Base-by-base conservation (phyloP, 2,888 invertebrate genomes). In the Aphidoletes aphidimyza region DNA sequence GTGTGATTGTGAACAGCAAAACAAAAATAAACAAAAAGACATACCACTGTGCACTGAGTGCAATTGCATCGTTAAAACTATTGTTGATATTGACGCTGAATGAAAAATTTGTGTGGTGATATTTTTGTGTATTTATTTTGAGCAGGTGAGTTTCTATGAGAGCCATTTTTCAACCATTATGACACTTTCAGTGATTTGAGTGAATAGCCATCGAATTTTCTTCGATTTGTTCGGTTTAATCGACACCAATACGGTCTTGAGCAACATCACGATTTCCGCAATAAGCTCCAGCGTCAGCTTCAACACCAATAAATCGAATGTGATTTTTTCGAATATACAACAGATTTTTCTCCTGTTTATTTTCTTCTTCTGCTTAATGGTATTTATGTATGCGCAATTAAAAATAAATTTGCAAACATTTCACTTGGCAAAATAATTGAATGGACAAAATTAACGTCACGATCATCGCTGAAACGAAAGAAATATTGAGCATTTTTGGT, bases 351-450 rank as follows among this genome's bases (percentile, higher is more conserved):
- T n/a, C n/a, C n/a, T n/a, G n/a, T n/a, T n/a, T n/a, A n/a, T n/a
- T n/a, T n/a, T n/a, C n/a, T n/a, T n/a, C n/a, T 30, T 69, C 17
- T 6, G 34, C 11, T 54, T 54, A 6, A 54, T 26, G 54, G 54
- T 54, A 26, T n/a, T n/a, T 54, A 3, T 30, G 26, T 26, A 2
- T 30, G 14, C 69, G 69, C 14, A 69, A 69, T 69, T 69, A 30
- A 69, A 69, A 69, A 9, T 14, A 30, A 30, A 69, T 30, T 30
- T 22, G 22, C 54, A 54, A 69, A 69, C 30, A 30, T 69, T 69
- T 69, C 69, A 69, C 17, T 69, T 69, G 26, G 69, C 69, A 69
- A 39, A 39, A 30, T 69, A 69, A 69, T 69, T 69, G 69, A n/a
- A 30, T 30, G 34, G 30, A 11, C 17, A 47, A 17, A 14, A 69